phyloP scores from a whole-genome alignment of 92 coral and sea anemone genomes.

The Phenganax stokvisi region DNA sequence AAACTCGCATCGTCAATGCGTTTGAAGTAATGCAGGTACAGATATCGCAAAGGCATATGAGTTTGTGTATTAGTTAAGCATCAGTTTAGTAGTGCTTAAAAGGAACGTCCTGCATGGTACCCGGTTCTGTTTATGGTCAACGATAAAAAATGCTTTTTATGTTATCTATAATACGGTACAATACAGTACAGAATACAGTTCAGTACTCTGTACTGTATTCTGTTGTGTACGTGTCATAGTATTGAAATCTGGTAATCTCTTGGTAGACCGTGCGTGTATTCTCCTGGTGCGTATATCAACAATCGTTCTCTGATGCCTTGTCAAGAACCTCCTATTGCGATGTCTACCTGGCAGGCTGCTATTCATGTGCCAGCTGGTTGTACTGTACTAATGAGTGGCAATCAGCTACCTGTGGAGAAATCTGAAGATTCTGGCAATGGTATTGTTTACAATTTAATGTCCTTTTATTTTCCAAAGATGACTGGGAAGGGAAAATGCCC shows the following conservation, averaged over 20 bases:
- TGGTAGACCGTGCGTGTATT: constrained; percentile 77
- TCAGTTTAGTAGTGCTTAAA: no score
- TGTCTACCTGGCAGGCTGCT: constrained; percentile 98
- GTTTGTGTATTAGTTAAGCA: no score
- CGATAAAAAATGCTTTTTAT: no score
- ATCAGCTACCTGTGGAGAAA: constrained; percentile 52
- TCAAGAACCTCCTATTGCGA: constrained; percentile 98
- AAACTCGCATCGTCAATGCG: no score
- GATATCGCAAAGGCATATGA: no score
- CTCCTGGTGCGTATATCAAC: constrained; percentile 99
- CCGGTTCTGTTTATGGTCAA: no score
- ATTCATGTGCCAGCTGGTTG: constrained; percentile 92
- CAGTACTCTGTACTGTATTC: not conserved
- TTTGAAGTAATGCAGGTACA: no score
- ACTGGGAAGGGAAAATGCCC: no score
- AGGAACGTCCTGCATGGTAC: no score
- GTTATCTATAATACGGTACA: not conserved
- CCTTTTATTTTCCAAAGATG: no score
- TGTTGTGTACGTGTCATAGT: not conserved
- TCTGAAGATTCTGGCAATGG: constrained; percentile 42
- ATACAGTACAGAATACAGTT: not conserved
- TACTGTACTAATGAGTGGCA: constrained; percentile 86
- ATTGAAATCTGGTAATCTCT: not conserved
- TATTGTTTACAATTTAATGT: not conserved
- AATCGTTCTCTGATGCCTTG: constrained; percentile 99